phyloP scores from a whole-genome alignment of 2,113 vertebrate species.

The Caretta caretta region DNA sequence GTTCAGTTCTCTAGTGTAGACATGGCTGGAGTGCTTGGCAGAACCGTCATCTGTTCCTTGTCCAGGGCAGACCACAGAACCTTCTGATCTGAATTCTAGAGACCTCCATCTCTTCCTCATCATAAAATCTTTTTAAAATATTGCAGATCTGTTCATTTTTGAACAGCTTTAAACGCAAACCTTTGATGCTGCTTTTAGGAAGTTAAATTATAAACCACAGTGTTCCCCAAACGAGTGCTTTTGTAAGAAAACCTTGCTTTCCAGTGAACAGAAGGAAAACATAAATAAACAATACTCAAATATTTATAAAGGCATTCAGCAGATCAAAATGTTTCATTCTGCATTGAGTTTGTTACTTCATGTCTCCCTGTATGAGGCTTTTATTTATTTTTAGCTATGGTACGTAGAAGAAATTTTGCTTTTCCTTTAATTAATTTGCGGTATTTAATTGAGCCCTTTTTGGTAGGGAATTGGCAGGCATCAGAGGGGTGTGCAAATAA shows the following conservation, averaged over 20 bases:
- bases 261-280: conserved; percentile 79
- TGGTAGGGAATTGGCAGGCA: conserved; percentile 28
- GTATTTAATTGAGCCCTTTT: conserved; percentile 45
- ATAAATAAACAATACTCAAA: conserved; percentile 81
- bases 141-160: conserved; percentile 73
- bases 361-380: conserved; percentile 49
- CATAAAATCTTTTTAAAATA: conserved; percentile 70
- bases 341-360: conserved; percentile 72
- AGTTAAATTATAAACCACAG: conserved; percentile 79
- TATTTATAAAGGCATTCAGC: conserved; percentile 79
- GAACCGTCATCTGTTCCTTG: conserved; percentile 19
- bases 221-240: conserved; percentile 67
- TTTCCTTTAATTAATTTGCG: conserved; percentile 50
- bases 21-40: background rate
- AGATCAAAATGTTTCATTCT: conserved; percentile 80
- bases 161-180: conserved; percentile 71
- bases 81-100: conserved; percentile 72
- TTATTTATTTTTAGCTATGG: conserved; percentile 62
- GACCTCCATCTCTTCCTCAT: conserved; percentile 65
- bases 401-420: conserved; percentile 53
- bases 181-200: conserved; percentile 81
- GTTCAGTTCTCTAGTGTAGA: background rate
- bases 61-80: conserved; percentile 34
- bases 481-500: background rate
- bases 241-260: conserved; percentile 76